Conservation (phyloP, 2,797 vertebrate genomes). For the Parauchenoglanis ngamensis region DNA sequence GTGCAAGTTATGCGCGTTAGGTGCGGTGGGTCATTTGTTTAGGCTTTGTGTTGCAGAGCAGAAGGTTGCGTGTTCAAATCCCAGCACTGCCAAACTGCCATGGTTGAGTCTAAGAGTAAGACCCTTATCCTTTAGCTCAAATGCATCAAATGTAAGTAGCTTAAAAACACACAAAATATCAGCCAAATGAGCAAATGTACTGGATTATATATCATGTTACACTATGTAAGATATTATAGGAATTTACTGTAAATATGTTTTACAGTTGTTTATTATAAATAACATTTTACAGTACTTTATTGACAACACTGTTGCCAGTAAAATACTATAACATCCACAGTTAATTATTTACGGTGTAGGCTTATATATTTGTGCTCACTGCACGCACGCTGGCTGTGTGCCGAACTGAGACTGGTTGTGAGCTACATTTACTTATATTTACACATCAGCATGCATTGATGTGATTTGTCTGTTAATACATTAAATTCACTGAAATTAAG, state of each 20-base stretch:
- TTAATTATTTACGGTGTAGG: neutral
- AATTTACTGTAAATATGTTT: neutral
- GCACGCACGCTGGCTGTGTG: neutral
- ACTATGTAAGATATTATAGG: neutral
- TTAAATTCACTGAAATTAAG: neutral
- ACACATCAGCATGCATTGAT: neutral
- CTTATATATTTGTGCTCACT: neutral
- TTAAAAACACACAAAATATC: too few species aligned
- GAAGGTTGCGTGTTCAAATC: neutral
- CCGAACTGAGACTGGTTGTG: neutral
- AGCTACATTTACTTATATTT: neutral
- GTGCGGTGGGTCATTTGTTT: neutral
- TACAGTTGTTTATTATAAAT: neutral
- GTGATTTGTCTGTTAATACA: neutral
- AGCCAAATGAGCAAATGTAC: too few species aligned
- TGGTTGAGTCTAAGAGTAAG: neutral
- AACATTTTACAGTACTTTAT: too few species aligned
- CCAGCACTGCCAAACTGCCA: neutral
- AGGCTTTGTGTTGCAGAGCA: neutral
- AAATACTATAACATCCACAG: neutral
- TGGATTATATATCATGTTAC: too few species aligned
- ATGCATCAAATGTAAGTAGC: too few species aligned
- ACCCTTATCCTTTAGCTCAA: neutral
- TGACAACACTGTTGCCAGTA: neutral
- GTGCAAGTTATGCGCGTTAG: neutral